Evolutionary conservation across 1,140 invertebrate species (phyloP), one percentile per base, ranked within the genome.

Genomic region (Drosophila nebulosa): DNA sequence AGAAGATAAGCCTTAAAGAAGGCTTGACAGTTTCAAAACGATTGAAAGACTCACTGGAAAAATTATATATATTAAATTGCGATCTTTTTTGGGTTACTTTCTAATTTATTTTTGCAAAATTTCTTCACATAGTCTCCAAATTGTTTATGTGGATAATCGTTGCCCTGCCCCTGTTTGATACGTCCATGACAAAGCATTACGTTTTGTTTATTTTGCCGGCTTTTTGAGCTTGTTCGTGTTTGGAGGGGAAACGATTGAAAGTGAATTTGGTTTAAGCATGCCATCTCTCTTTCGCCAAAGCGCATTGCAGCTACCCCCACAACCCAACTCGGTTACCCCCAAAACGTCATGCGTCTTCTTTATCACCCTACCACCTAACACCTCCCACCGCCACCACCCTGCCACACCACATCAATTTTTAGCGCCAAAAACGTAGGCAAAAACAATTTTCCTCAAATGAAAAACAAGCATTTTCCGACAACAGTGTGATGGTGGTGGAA

Each of bases 211-310:
- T 75, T 85, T 85, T 85, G 80, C 80, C 81, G 80, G 81, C 66
- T 77, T 85, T 71, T 84, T 52, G 16, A 71, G 36, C 70, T 32
- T 60, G 61, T 32, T 46, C 46, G 24, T 81, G 67, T 52, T 77
- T 85, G 53, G 24, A 85, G 80, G 80, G 80, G 80, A 85, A 85
- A 66, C 21, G 68, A 85, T 74, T 51, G 81, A 80, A 85, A 85
- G 80, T 85, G 77, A 86, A 86, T 86, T 80, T 77, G 58, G 62
- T 69, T 21, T 36, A 30, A 55, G 16, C 52, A 27, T 51, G 21
- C 73, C 58, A 64, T 74, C 71, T 58, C 62, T 57, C 55, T 61
- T 67, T 59, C 67, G 14, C 14, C 14, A 42, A 42, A 2, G 39
- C 14, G 39, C 14, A 9, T 42, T 16, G 14, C 1, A n/a, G 36